These are phyloP conservation scores for Lasioglossum marginatum DNA, from an alignment of 2,888 invertebrate species.

Conservation along the genomic window DNA sequence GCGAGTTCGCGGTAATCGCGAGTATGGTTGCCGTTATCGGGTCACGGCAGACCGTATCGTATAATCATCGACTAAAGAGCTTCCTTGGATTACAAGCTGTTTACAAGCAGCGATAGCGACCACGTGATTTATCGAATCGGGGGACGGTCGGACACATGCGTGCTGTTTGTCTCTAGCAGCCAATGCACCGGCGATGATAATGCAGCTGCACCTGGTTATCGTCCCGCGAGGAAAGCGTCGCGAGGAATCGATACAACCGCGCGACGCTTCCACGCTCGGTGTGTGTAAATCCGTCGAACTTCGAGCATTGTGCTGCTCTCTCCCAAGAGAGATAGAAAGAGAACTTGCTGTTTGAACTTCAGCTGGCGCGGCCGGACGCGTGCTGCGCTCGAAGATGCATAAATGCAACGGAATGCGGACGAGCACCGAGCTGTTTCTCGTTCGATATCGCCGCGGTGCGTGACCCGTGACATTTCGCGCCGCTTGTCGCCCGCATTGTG, in stretches of 20 bases:
- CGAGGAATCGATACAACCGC: conserved; percentile 26
- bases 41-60: conserved; percentile 22
- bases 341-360: conserved; percentile 3
- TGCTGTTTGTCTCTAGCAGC: neutral
- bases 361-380: neutral
- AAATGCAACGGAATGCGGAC: conserved; percentile 14
- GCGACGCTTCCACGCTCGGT: neutral
- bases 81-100: conserved; percentile 49
- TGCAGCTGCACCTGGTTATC: conserved; percentile 35
- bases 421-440: neutral
- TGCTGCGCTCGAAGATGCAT: conserved; percentile 4
- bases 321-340: too few relatives aligned
- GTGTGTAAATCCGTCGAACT: neutral
- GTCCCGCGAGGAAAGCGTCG: conserved; percentile 12
- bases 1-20: neutral
- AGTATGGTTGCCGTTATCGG: conserved; percentile 1
- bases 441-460: conserved; percentile 2
- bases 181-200: conserved; percentile 18
- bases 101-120: conserved; percentile 40
- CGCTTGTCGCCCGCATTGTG: neutral
- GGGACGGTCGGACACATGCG: neutral
- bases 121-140: conserved; percentile 59
- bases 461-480: conserved; percentile 6
- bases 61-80: conserved; percentile 27
- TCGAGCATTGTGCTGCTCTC: neutral